Percentiles rank a stretch among this genome's conserved stretches.
phyloP scores from a whole-genome alignment of 2,797 vertebrate genomes.

The Pachyuromys duprasi region DNA sequence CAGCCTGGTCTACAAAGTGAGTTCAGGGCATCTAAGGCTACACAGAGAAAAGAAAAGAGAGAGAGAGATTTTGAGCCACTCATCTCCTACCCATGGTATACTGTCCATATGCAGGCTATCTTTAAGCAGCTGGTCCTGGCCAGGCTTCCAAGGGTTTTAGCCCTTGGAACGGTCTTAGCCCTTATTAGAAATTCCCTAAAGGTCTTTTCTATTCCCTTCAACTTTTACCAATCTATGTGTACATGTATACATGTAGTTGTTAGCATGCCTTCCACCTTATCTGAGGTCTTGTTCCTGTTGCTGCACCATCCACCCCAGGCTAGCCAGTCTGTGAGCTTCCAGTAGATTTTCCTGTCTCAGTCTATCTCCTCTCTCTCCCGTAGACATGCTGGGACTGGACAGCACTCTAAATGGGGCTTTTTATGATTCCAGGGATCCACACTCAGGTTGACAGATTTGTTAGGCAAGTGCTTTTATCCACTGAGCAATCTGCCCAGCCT shows the following conservation, averaged over 20 bases:
- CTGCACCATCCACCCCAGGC: neutral
- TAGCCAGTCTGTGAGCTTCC: neutral
- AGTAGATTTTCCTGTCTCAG: neutral
- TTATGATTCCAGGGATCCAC: neutral
- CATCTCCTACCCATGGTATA: no score
- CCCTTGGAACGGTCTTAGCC: neutral
- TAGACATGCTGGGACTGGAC: neutral
- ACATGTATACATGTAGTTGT: accelerated
- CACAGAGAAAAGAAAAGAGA: no score
- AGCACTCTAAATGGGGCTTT: neutral
- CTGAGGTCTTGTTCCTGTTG: neutral
- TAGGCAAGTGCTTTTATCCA: neutral
- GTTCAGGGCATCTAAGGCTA: no score
- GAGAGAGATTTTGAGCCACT: neutral
- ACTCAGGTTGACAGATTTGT: neutral
- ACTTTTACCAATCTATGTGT: neutral
- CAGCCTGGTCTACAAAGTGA: no score
- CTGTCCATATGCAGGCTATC: neutral
- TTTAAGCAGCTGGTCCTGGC: neutral
- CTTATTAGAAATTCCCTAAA: neutral
- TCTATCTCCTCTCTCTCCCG: neutral
- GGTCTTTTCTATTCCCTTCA: neutral
- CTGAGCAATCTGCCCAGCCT: neutral
- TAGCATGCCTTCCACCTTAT: neutral
- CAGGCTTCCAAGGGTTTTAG: neutral